Base-by-base conservation (phyloP, 2,113 vertebrate genomes). In the Mormyrus iriodes region DNA sequence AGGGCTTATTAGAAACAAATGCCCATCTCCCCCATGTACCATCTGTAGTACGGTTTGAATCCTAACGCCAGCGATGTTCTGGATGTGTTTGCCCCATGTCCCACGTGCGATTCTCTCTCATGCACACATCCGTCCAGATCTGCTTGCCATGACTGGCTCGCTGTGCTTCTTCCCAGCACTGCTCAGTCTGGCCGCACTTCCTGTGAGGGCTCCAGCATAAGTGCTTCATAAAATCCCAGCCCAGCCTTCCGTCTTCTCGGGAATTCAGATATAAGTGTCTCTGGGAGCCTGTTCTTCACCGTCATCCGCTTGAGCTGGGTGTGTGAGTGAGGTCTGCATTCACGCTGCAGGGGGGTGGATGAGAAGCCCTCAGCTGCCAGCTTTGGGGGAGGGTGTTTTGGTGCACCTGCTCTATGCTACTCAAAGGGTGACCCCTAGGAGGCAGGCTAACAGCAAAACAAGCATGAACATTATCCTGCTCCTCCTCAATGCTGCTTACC, bases 401-500 rank as follows among this genome's bases (percentile, higher is more conserved):
- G n/a, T n/a, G n/a, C n/a, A n/a, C n/a, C n/a, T n/a, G 4, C 24
- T 61, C 24, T 5, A 65, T 65, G 61, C 61, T 65, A 65, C n/a
- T 24, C 61, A 8, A 27, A 24, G 9, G n/a, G 21, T 31, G 65
- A 69, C 27, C 65, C 24, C 65, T 69, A 69, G 65, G 27, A 27
- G 27, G 65, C n/a, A 69, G 65, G 8, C n/a, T 69, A 31, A 69
- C n/a, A 31, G 55, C 21, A 61, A 19, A 61, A 3, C 19, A 61
- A 4, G 24, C n/a, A 27, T 65, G 21, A 27, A 65, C n/a, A 10
- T 65, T 10, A 24, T 12, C 53, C 44, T 83, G 8, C 15, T 51
- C 65, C 87, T 76, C 87, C 61, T 48, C 65, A 88, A 88, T 7
- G 84, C 87, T 46, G 87, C 58, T 69, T 31, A 48, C 61, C 58